Evolutionary conservation across 64 coral and sea anemone genomes (phyloP).

Genomic region (Porites lutea): DNA sequence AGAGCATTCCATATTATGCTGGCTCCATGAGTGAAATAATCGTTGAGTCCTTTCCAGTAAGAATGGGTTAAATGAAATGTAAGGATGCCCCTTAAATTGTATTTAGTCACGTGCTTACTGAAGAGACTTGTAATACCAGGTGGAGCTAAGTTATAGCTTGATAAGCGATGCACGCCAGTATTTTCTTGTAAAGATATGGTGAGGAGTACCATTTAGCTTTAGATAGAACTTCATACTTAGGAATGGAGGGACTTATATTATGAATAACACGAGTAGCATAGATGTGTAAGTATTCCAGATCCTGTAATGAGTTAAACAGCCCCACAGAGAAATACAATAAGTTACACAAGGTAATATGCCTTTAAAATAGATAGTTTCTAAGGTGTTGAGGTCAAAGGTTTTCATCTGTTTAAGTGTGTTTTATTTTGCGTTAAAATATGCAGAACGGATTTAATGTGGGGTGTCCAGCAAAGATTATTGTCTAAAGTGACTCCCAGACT

Average conservation of each 20-base stretch:
- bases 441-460: background rate
- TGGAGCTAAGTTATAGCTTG: too few relatives aligned
- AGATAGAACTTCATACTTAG: background rate
- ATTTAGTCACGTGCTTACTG: too few relatives aligned
- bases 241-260: background rate
- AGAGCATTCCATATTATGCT: too few relatives aligned
- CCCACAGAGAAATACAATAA: background rate
- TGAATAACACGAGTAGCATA: background rate
- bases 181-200: too few relatives aligned
- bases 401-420: background rate
- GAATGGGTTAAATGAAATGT: too few relatives aligned
- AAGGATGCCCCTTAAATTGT: too few relatives aligned
- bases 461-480: background rate
- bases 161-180: too few relatives aligned
- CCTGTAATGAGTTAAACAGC: background rate
- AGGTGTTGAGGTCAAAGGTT: background rate
- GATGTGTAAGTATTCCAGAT: background rate
- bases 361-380: background rate
- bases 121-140: too few relatives aligned
- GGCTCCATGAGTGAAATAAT: too few relatives aligned
- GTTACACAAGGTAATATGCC: background rate
- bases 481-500: background rate
- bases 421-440: background rate
- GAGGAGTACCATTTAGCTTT: too few relatives aligned
- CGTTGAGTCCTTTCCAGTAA: too few relatives aligned